Conservation (phyloP, 2,113 vertebrate species). For the Lipophrys pholis region DNA sequence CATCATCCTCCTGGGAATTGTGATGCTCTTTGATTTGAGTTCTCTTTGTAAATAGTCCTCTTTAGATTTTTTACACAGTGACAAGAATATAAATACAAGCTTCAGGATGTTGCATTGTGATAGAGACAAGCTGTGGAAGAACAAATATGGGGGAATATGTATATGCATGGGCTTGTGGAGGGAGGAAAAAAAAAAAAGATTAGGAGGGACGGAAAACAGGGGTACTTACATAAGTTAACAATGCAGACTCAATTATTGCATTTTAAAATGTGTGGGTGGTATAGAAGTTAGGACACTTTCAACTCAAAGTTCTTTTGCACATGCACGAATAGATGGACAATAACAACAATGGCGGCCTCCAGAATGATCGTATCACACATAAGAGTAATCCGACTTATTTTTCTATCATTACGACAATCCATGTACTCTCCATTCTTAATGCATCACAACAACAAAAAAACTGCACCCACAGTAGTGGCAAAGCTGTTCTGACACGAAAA, state of each 20-base stretch:
- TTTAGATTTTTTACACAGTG: slow-evolving; percentile 56
- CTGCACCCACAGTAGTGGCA: too few species aligned
- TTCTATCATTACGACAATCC: too few species aligned
- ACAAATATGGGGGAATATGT: slow-evolving; percentile 60
- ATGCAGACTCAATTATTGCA: not conserved
- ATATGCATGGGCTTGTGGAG: slow-evolving; percentile 42
- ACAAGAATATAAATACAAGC: slow-evolving; percentile 66
- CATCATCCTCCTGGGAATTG: slow-evolving; percentile 64
- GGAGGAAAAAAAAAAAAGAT: slow-evolving; percentile 46
- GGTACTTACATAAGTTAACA: slow-evolving; percentile 36
- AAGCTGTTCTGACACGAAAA: too few species aligned
- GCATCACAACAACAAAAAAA: too few species aligned
- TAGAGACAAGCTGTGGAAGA: slow-evolving; percentile 40
- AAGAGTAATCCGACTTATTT: too few species aligned
- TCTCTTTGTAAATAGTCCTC: slow-evolving; percentile 69
- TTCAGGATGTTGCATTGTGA: slow-evolving; percentile 58
- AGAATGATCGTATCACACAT: too few species aligned
- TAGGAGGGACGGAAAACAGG: slow-evolving; percentile 18
- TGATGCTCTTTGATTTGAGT: slow-evolving; percentile 69
- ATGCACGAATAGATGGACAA: too few species aligned
- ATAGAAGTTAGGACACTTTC: too few species aligned
- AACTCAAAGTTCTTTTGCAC: too few species aligned
- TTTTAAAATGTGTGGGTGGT: too few species aligned
- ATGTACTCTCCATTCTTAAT: too few species aligned
- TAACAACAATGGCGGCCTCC: too few species aligned